Conservation (phyloP, 2,888 invertebrate genomes). For the Phengaris alcon region DNA sequence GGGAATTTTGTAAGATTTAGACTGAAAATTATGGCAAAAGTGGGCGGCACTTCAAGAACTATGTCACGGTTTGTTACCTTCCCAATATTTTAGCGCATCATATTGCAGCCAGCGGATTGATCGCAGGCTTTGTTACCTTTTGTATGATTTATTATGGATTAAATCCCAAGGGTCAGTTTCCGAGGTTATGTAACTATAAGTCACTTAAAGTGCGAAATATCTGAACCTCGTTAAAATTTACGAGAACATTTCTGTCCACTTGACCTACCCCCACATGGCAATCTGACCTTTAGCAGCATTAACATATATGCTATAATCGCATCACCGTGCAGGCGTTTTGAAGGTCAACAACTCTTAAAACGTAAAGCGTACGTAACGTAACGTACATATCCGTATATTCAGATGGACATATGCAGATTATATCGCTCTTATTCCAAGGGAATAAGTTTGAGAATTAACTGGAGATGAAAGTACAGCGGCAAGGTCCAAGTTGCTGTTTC, state of each 20-base stretch:
- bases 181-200: not conserved
- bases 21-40: too few species aligned
- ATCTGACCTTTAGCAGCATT: conserved; percentile 35
- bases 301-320: conserved; percentile 35
- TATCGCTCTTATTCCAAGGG: conserved; percentile 41
- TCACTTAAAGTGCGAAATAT: not conserved
- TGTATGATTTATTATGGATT: not conserved
- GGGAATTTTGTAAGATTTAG: too few species aligned
- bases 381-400: conserved; percentile 58
- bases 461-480: conserved; percentile 38
- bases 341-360: conserved; percentile 64
- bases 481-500: conserved; percentile 53
- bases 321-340: conserved; percentile 48
- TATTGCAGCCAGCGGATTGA: not conserved
- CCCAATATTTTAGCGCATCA: too few species aligned
- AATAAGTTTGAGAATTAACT: conserved; percentile 43
- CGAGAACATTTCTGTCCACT: conserved; percentile 34
- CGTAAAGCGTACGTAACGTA: too few species aligned
- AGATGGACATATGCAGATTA: conserved; percentile 41
- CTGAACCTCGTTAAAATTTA: conserved; percentile 20
- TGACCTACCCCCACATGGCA: conserved; percentile 39
- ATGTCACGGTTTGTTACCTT: too few species aligned
- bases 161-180: not conserved
- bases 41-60: too few species aligned
- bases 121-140: not conserved